Base-by-base conservation (phyloP, 2,113 vertebrate species). In the Eulemur rufifrons region DNA sequence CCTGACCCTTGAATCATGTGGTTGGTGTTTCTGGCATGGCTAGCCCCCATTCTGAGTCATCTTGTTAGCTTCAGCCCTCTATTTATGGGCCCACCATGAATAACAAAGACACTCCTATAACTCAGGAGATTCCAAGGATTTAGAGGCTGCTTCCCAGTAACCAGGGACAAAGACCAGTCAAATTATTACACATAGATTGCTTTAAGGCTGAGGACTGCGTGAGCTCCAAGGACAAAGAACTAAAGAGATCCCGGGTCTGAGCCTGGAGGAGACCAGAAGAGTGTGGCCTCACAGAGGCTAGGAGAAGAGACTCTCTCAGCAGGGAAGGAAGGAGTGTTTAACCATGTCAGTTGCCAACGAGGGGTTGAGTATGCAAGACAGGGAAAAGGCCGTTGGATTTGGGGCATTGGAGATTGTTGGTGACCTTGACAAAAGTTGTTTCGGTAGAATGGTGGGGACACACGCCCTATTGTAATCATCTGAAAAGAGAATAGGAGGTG, bases 341-440 rank as follows among this genome's bases (percentile, higher is more conserved):
- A n/a, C 8, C 23, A 17, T 13, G 6, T 77, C 5, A 32, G 0
- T 10, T 4, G 3, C 32, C 42, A 23, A 25, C 0, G 39, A 50
- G 5, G 9, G 39, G 9, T 1, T 47, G 13, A 23, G 3, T 27
- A 7, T 88, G 42, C 52, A 5, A 14, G 32, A 11, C 76, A 64
- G 52, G 29, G 6, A 73, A 50, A 74, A 93, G 50, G 20, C 50
- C 6, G 1, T 21, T 37, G 29, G 63, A 37, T 56, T 69, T 68
- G 45, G 42, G 56, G 23, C 2, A 0, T 39, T 82, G 76, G 34
- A 52, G 12, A 39, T 42, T 45, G 68, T 32, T n/a, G 42, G 39
- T 91, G 47, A 89, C 47, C n/a, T 73, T 42, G 20, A 42, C 21
- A 42, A 27, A 66, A n/a, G 45, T 61, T 71, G 45, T 54, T 82